Evolutionary conservation across 2,888 invertebrate species (phyloP).

Genomic region (Odiellus spinosus): DNA sequence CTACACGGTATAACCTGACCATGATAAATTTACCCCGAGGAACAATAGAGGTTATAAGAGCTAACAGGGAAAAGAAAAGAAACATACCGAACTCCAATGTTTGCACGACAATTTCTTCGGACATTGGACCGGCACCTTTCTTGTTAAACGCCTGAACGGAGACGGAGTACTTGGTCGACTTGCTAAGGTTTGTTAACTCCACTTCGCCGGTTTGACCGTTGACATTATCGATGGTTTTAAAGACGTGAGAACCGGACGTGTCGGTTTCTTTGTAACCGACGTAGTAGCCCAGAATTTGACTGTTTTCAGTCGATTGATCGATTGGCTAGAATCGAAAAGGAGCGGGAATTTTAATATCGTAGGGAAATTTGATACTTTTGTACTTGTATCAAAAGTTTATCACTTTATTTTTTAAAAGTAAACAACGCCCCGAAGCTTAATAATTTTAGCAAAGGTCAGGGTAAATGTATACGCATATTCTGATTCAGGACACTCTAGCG

Average conservation of each 20-base stretch:
- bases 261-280: slow-evolving; percentile 18
- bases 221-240: slow-evolving; percentile 16
- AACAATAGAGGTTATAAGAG: too few relatives aligned
- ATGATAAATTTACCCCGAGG: too few relatives aligned
- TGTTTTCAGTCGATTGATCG: neutral
- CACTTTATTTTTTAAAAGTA: too few relatives aligned
- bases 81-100: slow-evolving; percentile 1
- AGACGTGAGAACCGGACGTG: slow-evolving; percentile 15
- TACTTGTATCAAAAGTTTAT: too few relatives aligned
- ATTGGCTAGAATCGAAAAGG: neutral
- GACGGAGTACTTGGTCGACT: slow-evolving; percentile 22
- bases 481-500: too few relatives aligned
- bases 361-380: too few relatives aligned
- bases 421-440: too few relatives aligned
- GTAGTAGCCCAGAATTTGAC: slow-evolving; percentile 15
- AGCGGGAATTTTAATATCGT: too few relatives aligned
- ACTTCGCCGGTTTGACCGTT: slow-evolving; percentile 8
- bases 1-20: too few relatives aligned
- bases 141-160: neutral
- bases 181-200: neutral
- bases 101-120: neutral
- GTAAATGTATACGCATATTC: too few relatives aligned
- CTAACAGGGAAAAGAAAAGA: too few relatives aligned
- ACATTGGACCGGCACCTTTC: neutral
- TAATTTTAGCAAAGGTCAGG: too few relatives aligned